A percentile compares a stretch with the other conserved stretches of the same genome.
phyloP scores from a whole-genome alignment of 1,140 invertebrate genomes.

The Intoshia linei region DNA sequence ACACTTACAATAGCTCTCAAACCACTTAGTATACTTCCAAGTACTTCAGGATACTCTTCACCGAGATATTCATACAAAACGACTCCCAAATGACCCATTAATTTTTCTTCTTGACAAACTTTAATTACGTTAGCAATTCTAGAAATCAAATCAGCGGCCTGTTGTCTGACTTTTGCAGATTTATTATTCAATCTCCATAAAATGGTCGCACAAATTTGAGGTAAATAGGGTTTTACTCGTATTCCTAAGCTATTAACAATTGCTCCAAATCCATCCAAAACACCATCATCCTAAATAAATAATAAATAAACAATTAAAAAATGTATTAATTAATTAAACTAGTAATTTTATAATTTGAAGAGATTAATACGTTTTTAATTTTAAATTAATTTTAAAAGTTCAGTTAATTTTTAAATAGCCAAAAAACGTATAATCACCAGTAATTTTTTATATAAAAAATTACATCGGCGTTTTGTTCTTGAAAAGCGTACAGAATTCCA shows the following conservation, averaged over 20 bases:
- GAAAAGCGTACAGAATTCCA: conserved; percentile 91
- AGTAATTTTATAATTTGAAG: too few species aligned
- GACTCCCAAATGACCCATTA: conserved; percentile 95
- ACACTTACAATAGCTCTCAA: conserved; percentile 95
- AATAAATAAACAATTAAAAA: background rate
- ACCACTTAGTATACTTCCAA: conserved; percentile 84
- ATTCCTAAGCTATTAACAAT: conserved; percentile 88
- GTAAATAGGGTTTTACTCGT: conserved; percentile 79
- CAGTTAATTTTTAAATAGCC: too few species aligned
- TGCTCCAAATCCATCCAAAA: conserved; percentile 93
- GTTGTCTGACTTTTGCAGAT: conserved; percentile 89
- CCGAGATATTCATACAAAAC: conserved; percentile 97
- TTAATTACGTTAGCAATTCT: conserved; percentile 96
- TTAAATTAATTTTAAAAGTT: too few species aligned
- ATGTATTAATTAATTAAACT: background rate
- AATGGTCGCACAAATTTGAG: conserved; percentile 97
- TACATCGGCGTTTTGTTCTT: conserved; percentile 90
- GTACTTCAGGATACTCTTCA: conserved; percentile 93
- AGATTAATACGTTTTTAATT: too few species aligned
- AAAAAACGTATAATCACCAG: background rate
- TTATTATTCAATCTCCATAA: conserved; percentile 96
- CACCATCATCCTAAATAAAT: conserved; percentile 54
- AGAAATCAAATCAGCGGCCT: conserved; percentile 90
- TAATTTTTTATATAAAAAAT: conserved; percentile 5
- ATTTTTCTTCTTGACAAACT: conserved; percentile 90